Evolutionary conservation across 2,888 invertebrate genomes (phyloP).

Genomic region (Pheosia gnoma): DNA sequence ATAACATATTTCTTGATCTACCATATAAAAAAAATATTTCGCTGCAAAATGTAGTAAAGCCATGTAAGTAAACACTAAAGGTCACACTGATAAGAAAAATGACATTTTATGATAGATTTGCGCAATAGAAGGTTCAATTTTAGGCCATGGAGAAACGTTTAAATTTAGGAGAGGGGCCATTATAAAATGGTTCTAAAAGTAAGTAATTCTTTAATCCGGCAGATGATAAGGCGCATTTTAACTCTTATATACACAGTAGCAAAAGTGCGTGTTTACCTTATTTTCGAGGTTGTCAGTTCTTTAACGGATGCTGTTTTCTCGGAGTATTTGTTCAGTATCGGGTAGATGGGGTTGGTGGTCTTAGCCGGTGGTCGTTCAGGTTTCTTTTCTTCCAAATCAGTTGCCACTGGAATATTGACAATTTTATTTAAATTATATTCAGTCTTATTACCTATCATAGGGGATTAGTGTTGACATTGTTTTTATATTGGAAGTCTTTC

Average conservation of each 20-base stretch:
- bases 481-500: not conserved
- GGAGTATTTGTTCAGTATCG: conserved; percentile 74
- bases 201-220: not conserved
- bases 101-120: not conserved
- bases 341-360: conserved; percentile 63
- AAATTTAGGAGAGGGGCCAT: not conserved
- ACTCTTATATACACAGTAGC: not conserved
- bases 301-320: conserved; percentile 77
- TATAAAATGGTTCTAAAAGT: not conserved
- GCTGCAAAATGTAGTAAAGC: not conserved
- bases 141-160: not conserved
- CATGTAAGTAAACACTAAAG: not conserved
- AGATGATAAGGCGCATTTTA: not conserved
- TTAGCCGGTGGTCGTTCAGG: conserved; percentile 76
- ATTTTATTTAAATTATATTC: not conserved
- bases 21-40: not conserved
- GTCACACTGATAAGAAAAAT: not conserved
- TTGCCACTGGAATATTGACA: conserved; percentile 51
- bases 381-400: conserved; percentile 73
- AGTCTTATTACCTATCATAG: not conserved
- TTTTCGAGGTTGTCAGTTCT: conserved; percentile 75
- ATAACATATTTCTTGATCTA: not conserved
- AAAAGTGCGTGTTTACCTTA: conserved; percentile 56
- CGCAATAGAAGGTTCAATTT: not conserved
- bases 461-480: not conserved